Conservation (phyloP, 2,113 vertebrate genomes). For the Mormyrus lacerda region DNA sequence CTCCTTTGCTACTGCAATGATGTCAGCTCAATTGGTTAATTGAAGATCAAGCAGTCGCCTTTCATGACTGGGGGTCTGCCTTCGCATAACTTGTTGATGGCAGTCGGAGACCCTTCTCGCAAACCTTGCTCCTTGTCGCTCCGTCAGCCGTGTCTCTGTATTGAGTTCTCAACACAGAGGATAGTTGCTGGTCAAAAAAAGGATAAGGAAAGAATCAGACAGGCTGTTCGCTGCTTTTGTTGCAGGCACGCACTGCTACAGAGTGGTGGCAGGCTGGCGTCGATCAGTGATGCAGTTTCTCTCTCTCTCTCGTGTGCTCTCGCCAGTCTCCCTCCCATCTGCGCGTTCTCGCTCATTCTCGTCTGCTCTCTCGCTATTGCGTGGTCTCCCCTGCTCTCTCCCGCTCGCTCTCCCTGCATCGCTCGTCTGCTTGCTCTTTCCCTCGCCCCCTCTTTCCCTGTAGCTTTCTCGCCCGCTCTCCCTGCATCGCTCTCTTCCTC, state of each 20-base stretch:
- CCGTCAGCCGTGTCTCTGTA: constrained; percentile 75
- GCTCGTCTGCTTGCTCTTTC: constrained; percentile 32
- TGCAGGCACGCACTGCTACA: constrained; percentile 95
- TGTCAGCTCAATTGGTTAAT: constrained; percentile 71
- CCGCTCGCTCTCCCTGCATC: constrained; percentile 39
- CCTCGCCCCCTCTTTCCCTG: constrained; percentile 38
- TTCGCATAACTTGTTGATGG: constrained; percentile 97
- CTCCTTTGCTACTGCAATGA: constrained; percentile 44
- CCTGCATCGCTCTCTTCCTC: background rate
- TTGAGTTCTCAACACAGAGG: constrained; percentile 83
- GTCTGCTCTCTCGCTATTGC: constrained; percentile 40
- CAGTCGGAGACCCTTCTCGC: constrained; percentile 77
- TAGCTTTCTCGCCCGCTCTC: constrained; percentile 44
- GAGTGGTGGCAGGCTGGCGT: constrained; percentile 96
- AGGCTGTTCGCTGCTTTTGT: constrained; percentile 83
- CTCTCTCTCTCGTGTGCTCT: constrained; percentile 38
- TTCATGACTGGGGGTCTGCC: constrained; percentile 63
- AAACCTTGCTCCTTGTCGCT: constrained; percentile 67
- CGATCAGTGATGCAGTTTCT: constrained; percentile 80
- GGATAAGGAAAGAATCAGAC: constrained; percentile 51
- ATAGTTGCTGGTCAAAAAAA: constrained; percentile 69
- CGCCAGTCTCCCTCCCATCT: constrained; percentile 29
- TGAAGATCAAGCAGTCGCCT: constrained; percentile 63
- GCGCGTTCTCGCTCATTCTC: constrained; percentile 21
- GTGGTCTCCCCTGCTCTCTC: constrained; percentile 41